Conservation (phyloP, 2,113 vertebrate species). For the Paratilapia polleni region DNA sequence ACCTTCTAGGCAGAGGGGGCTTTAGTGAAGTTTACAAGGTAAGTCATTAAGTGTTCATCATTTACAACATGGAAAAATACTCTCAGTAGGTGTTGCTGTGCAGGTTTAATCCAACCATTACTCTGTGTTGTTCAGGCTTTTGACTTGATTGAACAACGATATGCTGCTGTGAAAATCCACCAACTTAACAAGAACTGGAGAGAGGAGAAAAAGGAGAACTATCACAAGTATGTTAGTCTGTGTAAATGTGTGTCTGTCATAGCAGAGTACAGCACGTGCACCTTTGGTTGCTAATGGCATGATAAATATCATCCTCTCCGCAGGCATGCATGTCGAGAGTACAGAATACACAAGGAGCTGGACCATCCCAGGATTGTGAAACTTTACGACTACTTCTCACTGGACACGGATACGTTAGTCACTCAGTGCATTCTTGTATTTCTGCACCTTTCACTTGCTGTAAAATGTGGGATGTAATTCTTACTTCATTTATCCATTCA, state of each 20-base stretch:
- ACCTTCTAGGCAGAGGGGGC: constrained; percentile 96
- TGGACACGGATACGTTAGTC: constrained; percentile 99
- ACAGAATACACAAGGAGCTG: constrained; percentile 99
- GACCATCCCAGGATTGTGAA: constrained; percentile 99
- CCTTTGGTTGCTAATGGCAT: constrained; percentile 29
- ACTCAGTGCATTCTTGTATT: background rate
- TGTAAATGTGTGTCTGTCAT: background rate
- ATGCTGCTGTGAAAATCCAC: constrained; percentile 99
- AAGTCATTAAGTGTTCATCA: constrained; percentile 3
- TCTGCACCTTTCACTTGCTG: background rate
- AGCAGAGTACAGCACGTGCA: constrained; percentile 8
- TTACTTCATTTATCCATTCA: background rate
- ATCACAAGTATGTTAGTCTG: constrained; percentile 93
- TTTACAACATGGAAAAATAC: background rate
- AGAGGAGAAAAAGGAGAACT: constrained; percentile 99
- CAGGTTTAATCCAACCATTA: background rate
- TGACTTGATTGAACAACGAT: constrained; percentile 98
- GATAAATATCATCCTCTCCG: constrained; percentile 29
- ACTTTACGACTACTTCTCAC: constrained; percentile 99
- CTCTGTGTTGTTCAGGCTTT: constrained; percentile 85
- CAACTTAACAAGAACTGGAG: constrained; percentile 99
- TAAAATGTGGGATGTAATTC: background rate
- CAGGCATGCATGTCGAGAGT: constrained; percentile 98
- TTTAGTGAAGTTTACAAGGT: constrained; percentile 99
- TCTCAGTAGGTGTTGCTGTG: background rate